phyloP scores from a whole-genome alignment of 1,140 invertebrate genomes.

The Liolophura sinensis region DNA sequence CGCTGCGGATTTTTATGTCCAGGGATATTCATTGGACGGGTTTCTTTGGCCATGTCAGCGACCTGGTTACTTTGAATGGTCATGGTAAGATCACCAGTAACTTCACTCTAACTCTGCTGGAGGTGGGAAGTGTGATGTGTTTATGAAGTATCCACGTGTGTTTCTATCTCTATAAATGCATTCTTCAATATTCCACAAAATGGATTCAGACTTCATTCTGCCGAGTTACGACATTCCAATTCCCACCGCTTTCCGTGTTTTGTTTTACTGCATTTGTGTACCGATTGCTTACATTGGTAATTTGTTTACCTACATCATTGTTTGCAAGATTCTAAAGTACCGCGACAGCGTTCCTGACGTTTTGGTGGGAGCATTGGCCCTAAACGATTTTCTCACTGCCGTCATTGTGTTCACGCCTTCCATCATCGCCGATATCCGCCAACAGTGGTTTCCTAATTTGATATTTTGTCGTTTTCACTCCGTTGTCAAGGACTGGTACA shows the following conservation, averaged over 20 bases:
- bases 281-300: constrained; percentile 16
- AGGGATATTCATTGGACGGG: no score
- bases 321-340: constrained; percentile 14
- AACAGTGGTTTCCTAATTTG: constrained; percentile 7
- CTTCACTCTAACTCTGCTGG: no score
- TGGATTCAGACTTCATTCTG: constrained; percentile 2
- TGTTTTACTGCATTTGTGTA: constrained; percentile 10
- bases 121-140: no score
- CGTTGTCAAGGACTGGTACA: constrained; percentile 16
- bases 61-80: no score
- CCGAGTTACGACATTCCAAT: not conserved
- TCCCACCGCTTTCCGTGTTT: constrained; percentile 4
- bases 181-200: no score
- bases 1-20: no score
- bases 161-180: no score
- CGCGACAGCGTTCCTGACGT: constrained; percentile 12
- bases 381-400: constrained; percentile 16
- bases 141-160: no score
- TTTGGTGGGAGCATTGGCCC: constrained; percentile 12
- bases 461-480: constrained; percentile 16
- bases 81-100: no score
- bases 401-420: constrained; percentile 16
- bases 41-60: no score
- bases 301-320: constrained; percentile 20
- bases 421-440: constrained; percentile 10